Evolutionary conservation across 2,888 invertebrate species (phyloP), one percentile per base, ranked within the genome.

Genomic region (Calliphora vomitoria): DNA sequence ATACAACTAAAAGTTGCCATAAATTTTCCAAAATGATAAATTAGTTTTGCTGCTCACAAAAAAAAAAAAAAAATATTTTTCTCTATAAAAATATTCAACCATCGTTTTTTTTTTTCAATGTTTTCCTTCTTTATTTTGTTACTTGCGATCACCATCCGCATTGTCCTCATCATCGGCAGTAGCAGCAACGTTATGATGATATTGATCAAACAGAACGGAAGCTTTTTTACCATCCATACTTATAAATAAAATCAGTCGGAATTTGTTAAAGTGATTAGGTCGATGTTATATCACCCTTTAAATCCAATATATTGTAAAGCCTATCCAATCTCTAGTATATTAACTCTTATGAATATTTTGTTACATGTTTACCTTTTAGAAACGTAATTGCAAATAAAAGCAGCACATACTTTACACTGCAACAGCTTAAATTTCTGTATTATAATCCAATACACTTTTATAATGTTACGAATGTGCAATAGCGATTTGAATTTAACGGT

Each of bases 21-120:
- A 92, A 92, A 92, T 92, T 92, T 87, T 89, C 88, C 90, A 89
- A 92, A 90, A 92, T 92, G 93, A 92, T 92, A 92, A 92, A 92
- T 92, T 92, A 90, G 90, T 89, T 90, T 80, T 86, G 66, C 83
- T 80, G 55, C 25, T 8, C 10, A 35, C n/a, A 55, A 64, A 41
- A 31, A 31, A 64, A 55, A 64, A 41, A 31, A 31, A 64, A 76
- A 25, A 25, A 25, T 25, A 78, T 53, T 11, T 60, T 69, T 47
- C n/a, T 38, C 72, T 60, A 64, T 25, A 47, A 25, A 74, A 71
- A 75, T 50, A 58, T 44, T 0, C 66, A 35, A 18, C 15, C 41
- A 74, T 53, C 64, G 11, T 53, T 69, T 69, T 64, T 47, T 64
- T 47, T 20, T 69, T 38, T 20, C 6, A 35, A 44, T 15, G 8